Evolutionary conservation across 2,797 vertebrate genomes (phyloP).

Genomic region (Petrocephalus sullivani): DNA sequence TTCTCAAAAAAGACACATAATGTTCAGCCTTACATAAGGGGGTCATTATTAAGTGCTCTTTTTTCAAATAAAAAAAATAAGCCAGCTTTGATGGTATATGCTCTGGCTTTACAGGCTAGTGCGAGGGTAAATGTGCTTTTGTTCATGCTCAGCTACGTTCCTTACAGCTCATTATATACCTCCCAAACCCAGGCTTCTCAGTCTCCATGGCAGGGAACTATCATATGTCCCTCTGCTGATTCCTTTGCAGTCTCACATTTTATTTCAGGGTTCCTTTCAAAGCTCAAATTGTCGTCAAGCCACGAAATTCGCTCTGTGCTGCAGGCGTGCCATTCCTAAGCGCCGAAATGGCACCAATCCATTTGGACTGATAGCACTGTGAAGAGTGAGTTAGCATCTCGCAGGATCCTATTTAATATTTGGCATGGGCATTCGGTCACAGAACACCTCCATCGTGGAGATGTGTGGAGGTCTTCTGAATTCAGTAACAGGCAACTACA

Average conservation of each 20-base stretch:
- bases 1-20: conserved; percentile 2
- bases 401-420: background rate
- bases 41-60: background rate
- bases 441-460: background rate
- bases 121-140: background rate
- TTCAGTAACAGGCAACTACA: background rate
- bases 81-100: background rate
- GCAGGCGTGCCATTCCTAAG: background rate
- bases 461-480: background rate
- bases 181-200: background rate
- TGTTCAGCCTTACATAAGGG: background rate
- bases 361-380: conserved; percentile 15
- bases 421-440: background rate
- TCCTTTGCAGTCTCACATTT: conserved; percentile 23
- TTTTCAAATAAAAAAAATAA: background rate
- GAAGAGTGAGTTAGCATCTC: background rate
- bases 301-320: conserved; percentile 9
- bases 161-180: background rate
- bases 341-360: conserved; percentile 12
- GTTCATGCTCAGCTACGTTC: background rate
- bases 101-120: background rate
- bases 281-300: conserved; percentile 16
- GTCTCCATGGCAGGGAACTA: conserved; percentile 8
- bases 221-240: conserved; percentile 10
- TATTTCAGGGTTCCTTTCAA: conserved; percentile 27